These are phyloP conservation scores for Ichneumon xanthorius DNA, from an alignment of 2,888 invertebrate genomes.

Conservation along the genomic window DNA sequence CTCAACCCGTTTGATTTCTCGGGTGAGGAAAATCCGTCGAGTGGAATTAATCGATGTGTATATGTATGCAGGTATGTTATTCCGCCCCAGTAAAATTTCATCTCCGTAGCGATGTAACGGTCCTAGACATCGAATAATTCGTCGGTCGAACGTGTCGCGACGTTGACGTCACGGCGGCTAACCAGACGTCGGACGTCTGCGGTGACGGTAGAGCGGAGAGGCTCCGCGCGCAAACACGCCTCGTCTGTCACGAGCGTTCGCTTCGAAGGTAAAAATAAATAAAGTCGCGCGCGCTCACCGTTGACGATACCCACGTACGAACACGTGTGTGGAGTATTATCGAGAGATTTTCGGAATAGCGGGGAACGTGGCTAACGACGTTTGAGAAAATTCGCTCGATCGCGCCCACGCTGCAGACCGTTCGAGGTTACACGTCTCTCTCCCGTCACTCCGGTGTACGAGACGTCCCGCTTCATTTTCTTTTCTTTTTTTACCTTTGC, in stretches of 20 bases:
- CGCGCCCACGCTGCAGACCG: slow-evolving; percentile 38
- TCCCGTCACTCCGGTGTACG: slow-evolving; percentile 46
- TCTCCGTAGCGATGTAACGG: not conserved
- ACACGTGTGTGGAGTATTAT: not conserved
- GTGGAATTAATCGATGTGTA: slow-evolving; percentile 22
- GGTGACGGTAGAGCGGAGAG: not conserved
- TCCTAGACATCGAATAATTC: not conserved
- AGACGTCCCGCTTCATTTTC: slow-evolving; percentile 43
- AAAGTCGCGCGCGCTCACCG: not conserved
- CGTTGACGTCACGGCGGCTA: slow-evolving; percentile 6
- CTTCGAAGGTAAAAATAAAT: slow-evolving; percentile 39
- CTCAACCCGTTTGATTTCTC: slow-evolving; percentile 19
- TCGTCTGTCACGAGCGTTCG: slow-evolving; percentile 5
- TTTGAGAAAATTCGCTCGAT: slow-evolving; percentile 47
- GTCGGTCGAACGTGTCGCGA: not conserved
- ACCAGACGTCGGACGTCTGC: slow-evolving; percentile 1
- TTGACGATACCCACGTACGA: slow-evolving; percentile 13
- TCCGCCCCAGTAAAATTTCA: too few relatives aligned
- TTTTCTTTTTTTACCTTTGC: not conserved
- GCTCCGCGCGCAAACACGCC: not conserved
- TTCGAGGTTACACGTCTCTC: slow-evolving; percentile 49
- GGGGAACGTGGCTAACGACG: not conserved
- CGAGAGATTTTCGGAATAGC: slow-evolving; percentile 8
- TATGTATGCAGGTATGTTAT: not conserved
- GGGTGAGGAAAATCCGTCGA: slow-evolving; percentile 32